phyloP scores from a whole-genome alignment of 2,797 vertebrate species.

The Rousettus madagascariensis region DNA sequence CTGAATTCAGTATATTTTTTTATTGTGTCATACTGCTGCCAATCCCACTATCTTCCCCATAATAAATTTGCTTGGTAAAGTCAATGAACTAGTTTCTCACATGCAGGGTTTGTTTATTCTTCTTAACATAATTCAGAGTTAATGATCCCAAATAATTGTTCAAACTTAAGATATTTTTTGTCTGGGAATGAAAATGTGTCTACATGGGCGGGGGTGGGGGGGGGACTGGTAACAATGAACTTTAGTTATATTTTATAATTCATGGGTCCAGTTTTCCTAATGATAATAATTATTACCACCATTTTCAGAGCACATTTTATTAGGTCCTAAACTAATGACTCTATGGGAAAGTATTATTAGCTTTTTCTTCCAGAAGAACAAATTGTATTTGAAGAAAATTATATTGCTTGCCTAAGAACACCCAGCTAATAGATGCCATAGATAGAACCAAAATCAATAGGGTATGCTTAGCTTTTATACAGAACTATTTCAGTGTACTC shows the following conservation, averaged over 20 bases:
- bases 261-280: background rate
- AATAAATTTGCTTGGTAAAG: background rate
- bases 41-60: too few relatives aligned
- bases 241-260: background rate
- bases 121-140: constrained; percentile 51
- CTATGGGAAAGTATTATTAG: background rate
- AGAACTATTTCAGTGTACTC: background rate
- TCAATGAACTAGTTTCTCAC: constrained; percentile 22
- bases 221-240: background rate
- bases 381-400: background rate
- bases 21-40: background rate
- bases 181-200: background rate
- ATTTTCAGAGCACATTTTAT: background rate
- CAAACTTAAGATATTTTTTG: background rate
- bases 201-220: background rate
- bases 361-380: background rate
- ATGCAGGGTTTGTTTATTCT: constrained; percentile 18
- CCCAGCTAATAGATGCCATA: background rate
- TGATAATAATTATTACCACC: background rate
- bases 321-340: background rate
- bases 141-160: constrained; percentile 43
- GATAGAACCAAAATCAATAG: background rate
- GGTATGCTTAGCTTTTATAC: background rate
- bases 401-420: background rate
- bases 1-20: background rate